phyloP scores from a whole-genome alignment of 1,140 invertebrate species.

The Drosophila jambulina region DNA sequence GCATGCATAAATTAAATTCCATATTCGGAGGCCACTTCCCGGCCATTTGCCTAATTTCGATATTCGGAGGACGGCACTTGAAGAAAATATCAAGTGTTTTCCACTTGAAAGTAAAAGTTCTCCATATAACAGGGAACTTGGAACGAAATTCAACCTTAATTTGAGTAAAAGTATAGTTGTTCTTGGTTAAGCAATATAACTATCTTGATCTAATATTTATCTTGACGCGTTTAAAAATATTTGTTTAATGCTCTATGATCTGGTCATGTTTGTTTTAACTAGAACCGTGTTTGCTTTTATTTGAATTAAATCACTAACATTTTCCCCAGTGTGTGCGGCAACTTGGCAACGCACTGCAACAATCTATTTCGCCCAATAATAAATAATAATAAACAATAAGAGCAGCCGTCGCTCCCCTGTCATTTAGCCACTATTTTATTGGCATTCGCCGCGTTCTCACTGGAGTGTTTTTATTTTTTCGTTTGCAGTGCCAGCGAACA shows the following conservation, averaged over 20 bases:
- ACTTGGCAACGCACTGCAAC: constrained; percentile 61
- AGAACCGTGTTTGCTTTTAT: background rate
- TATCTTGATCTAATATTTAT: background rate
- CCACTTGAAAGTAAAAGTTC: background rate
- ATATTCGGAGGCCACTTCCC: constrained; percentile 44
- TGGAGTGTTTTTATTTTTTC: constrained; percentile 31
- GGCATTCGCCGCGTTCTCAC: constrained; percentile 48
- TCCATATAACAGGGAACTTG: background rate
- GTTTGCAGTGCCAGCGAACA: constrained; percentile 5
- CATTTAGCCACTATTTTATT: constrained; percentile 61
- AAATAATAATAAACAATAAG: constrained; percentile 76
- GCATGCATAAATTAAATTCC: constrained; percentile 68
- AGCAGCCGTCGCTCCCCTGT: constrained; percentile 20
- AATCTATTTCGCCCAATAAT: constrained; percentile 72
- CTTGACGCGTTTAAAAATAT: background rate
- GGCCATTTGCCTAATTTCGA: constrained; percentile 37
- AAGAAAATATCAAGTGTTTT: constrained; percentile 5
- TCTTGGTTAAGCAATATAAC: background rate
- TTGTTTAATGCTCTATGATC: background rate
- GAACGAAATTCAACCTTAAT: background rate
- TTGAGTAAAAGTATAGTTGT: background rate
- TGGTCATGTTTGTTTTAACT: background rate
- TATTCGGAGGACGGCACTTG: constrained; percentile 9
- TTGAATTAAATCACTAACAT: background rate
- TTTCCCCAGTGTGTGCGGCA: constrained; percentile 2